Evolutionary conservation across 1,140 invertebrate species (phyloP).

Genomic region (Polypedilum pembai): DNA sequence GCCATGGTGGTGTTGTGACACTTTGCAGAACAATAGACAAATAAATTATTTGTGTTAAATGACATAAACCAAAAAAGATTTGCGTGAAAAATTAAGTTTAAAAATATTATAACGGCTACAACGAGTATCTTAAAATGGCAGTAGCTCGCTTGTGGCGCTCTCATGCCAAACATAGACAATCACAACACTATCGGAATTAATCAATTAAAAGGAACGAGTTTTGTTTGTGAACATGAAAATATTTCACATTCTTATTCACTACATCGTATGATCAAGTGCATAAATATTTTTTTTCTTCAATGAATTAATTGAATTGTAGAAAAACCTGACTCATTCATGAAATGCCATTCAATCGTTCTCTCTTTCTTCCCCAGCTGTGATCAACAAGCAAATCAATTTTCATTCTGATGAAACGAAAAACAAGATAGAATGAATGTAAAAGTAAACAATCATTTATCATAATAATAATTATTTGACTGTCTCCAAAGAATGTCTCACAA

Average conservation of each 20-base stretch:
- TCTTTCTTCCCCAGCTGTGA: background rate
- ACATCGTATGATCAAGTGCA: background rate
- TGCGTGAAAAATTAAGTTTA: background rate
- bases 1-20: background rate
- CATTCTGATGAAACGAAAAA: background rate
- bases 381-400: conserved; percentile 18
- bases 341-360: background rate
- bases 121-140: background rate
- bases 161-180: background rate
- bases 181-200: background rate
- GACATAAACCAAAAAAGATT: background rate
- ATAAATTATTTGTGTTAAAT: background rate
- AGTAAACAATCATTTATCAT: conserved; percentile 14
- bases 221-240: background rate
- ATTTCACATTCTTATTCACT: background rate
- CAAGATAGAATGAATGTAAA: background rate
- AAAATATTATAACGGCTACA: background rate
- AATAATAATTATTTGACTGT: background rate
- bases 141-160: conserved; percentile 1
- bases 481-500: no score
- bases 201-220: conserved; percentile 3
- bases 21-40: background rate
- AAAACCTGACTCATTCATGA: conserved; percentile 8
- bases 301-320: conserved; percentile 13
- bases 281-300: background rate